Evolutionary conservation across 2,113 vertebrate genomes (phyloP).

Genomic region (Hippocampus comes): DNA sequence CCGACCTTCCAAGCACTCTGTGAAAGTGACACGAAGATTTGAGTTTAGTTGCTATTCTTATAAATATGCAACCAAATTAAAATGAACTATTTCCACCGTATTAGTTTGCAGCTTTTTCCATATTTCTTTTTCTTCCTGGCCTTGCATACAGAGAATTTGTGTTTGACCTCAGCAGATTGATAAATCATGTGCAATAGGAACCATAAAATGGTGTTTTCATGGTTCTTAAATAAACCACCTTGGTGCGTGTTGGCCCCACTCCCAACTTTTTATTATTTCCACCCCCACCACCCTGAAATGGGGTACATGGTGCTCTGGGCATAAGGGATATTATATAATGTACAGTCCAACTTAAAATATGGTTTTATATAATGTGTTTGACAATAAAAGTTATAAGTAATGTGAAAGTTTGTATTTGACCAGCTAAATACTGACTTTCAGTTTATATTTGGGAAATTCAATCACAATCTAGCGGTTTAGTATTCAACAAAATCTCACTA

Average conservation of each 20-base stretch:
- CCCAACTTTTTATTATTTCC: slow-evolving; percentile 27
- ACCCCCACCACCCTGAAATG: slow-evolving; percentile 26
- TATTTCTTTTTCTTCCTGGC: not conserved
- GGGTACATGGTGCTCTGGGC: slow-evolving; percentile 31
- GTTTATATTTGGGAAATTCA: slow-evolving; percentile 26
- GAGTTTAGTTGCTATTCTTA: not conserved
- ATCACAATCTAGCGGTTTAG: slow-evolving; percentile 28
- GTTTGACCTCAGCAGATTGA: slow-evolving; percentile 40
- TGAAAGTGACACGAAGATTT: not conserved
- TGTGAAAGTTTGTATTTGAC: not conserved
- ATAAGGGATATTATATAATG: slow-evolving; percentile 20
- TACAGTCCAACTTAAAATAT: not conserved
- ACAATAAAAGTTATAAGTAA: not conserved
- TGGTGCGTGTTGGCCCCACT: slow-evolving; percentile 52
- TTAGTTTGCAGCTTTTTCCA: not conserved
- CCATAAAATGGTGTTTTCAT: slow-evolving; percentile 55
- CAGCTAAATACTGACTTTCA: slow-evolving; percentile 14
- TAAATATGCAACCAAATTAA: slow-evolving; percentile 10
- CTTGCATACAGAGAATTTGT: slow-evolving; percentile 23
- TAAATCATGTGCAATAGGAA: slow-evolving; percentile 53
- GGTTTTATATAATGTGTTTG: slow-evolving; percentile 5
- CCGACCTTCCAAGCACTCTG: not conserved
- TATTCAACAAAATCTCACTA: not conserved
- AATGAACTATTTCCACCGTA: slow-evolving; percentile 11
- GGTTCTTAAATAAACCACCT: slow-evolving; percentile 63